Evolutionary conservation across 2,113 vertebrate genomes (phyloP).

Genomic region (Collichthys lucidus): DNA sequence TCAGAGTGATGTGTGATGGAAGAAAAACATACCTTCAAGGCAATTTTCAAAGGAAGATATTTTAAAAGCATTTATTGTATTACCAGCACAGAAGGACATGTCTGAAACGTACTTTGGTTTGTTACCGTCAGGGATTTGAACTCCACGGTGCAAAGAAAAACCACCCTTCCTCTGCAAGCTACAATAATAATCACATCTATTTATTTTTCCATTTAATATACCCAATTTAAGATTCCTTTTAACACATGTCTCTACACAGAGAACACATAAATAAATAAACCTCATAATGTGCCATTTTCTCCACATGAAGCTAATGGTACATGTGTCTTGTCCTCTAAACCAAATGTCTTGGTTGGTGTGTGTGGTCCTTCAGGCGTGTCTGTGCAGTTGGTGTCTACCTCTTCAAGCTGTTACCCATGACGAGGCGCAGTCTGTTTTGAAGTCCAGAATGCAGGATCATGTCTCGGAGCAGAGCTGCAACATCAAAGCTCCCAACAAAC

Average conservation of each 20-base stretch:
- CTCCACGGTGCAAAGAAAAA: neutral
- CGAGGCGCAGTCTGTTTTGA: slow-evolving; percentile 90
- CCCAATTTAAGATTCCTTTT: neutral
- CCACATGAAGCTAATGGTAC: slow-evolving; percentile 19
- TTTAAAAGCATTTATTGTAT: slow-evolving; percentile 62
- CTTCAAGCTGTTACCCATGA: slow-evolving; percentile 86
- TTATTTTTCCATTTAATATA: slow-evolving; percentile 1
- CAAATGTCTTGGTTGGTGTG: slow-evolving; percentile 43
- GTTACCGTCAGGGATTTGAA: slow-evolving; percentile 17
- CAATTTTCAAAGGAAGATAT: slow-evolving; percentile 50
- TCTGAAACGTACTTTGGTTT: slow-evolving; percentile 57
- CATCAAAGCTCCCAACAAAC: slow-evolving; percentile 90
- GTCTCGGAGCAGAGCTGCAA: slow-evolving; percentile 86
- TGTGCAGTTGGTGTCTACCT: slow-evolving; percentile 89
- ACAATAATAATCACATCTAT: neutral
- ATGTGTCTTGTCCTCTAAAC: slow-evolving; percentile 41
- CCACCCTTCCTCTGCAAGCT: neutral
- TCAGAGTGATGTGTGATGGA: slow-evolving; percentile 59
- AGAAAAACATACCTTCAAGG: slow-evolving; percentile 58
- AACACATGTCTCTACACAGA: neutral
- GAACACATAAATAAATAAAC: slow-evolving; percentile 37
- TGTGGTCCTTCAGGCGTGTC: slow-evolving; percentile 88
- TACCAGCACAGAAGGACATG: slow-evolving; percentile 39
- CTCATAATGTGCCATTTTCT: slow-evolving; percentile 26
- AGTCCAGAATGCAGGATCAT: slow-evolving; percentile 91